phyloP scores from a whole-genome alignment of 2,113 vertebrate genomes.

The Lynx canadensis region DNA sequence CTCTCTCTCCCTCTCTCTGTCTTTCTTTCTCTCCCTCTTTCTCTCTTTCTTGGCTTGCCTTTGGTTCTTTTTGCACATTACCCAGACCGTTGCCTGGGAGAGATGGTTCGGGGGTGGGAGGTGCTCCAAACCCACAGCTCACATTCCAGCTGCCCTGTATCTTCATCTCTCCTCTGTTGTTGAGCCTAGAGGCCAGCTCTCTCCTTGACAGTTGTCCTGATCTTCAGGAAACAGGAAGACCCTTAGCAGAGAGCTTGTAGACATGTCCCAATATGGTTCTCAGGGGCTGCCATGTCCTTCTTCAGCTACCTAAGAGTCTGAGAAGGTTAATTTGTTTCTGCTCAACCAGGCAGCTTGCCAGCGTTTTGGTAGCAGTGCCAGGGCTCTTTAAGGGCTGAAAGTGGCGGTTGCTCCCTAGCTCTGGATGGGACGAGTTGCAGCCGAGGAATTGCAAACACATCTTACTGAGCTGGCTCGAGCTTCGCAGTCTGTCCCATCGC shows the following conservation, averaged over 20 bases:
- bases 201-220: not conserved
- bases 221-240: not conserved
- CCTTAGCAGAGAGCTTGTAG: constrained; percentile 10
- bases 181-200: not conserved
- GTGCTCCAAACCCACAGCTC: not conserved
- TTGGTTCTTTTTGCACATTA: not conserved
- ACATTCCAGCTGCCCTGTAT: not conserved
- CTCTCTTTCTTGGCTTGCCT: not conserved
- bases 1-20: too few relatives aligned
- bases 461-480: rapidly evolving
- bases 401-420: not conserved
- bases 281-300: not conserved
- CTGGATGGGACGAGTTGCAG: not conserved
- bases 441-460: too few relatives aligned
- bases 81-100: not conserved
- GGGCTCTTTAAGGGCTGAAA: not conserved
- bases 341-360: not conserved
- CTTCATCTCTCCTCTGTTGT: not conserved
- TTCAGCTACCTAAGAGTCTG: not conserved
- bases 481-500: not conserved
- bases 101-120: not conserved
- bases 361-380: not conserved
- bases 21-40: too few relatives aligned
- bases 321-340: constrained; percentile 56
- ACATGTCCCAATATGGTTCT: not conserved